Evolutionary conservation across 1,140 invertebrate genomes (phyloP).

Genomic region (Cepaea nemoralis): DNA sequence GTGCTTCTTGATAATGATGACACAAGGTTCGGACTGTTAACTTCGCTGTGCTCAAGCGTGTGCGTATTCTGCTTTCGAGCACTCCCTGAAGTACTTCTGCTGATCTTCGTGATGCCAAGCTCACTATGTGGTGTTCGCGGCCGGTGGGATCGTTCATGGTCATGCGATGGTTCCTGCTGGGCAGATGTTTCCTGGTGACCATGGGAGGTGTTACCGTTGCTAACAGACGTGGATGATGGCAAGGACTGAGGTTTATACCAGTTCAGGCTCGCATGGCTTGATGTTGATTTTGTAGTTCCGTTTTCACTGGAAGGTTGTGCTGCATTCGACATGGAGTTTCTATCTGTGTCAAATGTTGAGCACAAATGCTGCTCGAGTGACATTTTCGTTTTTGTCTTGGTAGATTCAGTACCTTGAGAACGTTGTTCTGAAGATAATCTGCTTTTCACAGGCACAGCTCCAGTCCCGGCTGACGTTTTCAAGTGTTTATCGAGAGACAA

Average conservation of each 20-base stretch:
- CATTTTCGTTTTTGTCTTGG: not conserved
- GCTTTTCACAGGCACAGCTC: not conserved
- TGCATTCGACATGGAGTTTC: not conserved
- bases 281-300: not conserved
- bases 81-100: not conserved
- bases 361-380: not conserved
- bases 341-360: not conserved
- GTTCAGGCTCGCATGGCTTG: slow-evolving; percentile 13
- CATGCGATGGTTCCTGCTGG: not conserved
- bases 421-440: not conserved
- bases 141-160: not conserved
- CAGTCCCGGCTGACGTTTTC: not conserved
- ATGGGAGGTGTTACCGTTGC: not conserved
- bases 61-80: not conserved
- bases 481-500: not conserved
- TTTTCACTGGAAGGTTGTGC: not conserved
- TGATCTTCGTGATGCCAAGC: not conserved
- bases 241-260: slow-evolving; percentile 17
- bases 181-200: not conserved
- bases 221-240: not conserved
- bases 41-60: not conserved
- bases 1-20: not conserved
- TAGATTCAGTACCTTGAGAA: not conserved
- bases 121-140: not conserved
- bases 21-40: not conserved